Evolutionary conservation across 2,113 vertebrate species (phyloP).

Genomic region (Puffinus mauretanicus): DNA sequence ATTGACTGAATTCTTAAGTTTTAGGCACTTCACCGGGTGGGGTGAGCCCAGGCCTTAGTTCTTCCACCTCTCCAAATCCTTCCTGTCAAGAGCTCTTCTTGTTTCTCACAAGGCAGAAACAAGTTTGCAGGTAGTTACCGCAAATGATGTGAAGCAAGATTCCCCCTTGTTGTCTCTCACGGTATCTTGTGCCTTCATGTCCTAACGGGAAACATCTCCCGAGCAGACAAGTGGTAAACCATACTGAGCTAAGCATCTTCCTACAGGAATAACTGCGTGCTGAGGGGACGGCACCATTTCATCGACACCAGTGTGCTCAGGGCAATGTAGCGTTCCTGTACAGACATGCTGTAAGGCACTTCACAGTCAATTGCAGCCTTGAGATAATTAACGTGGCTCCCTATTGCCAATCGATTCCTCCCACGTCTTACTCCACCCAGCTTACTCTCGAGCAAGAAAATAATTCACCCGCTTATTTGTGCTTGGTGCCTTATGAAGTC

Average conservation of each 20-base stretch:
- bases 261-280: neutral
- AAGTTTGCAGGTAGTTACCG: neutral
- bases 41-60: neutral
- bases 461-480: neutral
- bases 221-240: neutral
- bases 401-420: slow-evolving; percentile 42
- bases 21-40: neutral
- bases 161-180: neutral
- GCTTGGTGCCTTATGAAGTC: neutral
- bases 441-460: neutral
- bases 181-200: neutral
- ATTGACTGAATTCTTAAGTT: neutral
- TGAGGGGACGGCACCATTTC: neutral
- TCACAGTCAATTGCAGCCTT: neutral
- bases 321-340: neutral
- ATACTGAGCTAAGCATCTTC: neutral
- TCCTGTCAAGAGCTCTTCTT: neutral
- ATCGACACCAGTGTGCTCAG: neutral
- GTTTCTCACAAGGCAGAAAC: neutral
- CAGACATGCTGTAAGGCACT: slow-evolving; percentile 17
- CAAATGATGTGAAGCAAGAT: neutral
- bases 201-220: neutral
- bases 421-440: slow-evolving; percentile 23
- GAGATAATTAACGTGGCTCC: neutral
- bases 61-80: neutral